Base-by-base conservation (phyloP, 2,113 vertebrate genomes). In the Mus pahari region DNA sequence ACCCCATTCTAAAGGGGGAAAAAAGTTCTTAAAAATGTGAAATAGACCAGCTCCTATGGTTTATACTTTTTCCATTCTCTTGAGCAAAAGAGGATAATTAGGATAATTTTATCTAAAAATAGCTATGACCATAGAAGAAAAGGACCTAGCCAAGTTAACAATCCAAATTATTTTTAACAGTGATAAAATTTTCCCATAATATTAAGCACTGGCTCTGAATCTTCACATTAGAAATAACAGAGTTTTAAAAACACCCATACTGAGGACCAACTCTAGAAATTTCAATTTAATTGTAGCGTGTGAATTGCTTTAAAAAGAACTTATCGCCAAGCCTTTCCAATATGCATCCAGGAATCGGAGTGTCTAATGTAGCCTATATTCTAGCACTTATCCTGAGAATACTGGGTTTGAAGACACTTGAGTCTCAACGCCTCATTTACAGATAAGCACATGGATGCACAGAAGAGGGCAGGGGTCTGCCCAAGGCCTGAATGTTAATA, bases 401-500 rank as follows among this genome's bases (percentile, higher is more conserved):
- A 4, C 73, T 81, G 48, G 55, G 74, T 26, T 48, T 88, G 48
- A 97, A 28, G 31, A 74, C 64, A 0, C 66, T 89, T 71, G 70
- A 53, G 75, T 81, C 92, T 48, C 82, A 62, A 93, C 73, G 10
- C 36, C 26, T 93, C 60, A 86, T 95, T 94, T 86, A 86, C 73
- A 82, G 71, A 84, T 74, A 91, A 92, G 73, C 66, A 95, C 92
- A 70, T 53, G 48, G 39, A 64, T 50, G 3, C 68, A 94, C 36
- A 58, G 60, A 91, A 88, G 45, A 31, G 31, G 8, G 48, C 88
- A 86, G 24, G 0, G 7, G 58, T 90, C 86, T 95, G 31, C 60
- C 62, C 50, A 78, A 89, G 74, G 81, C n/a, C 81, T 96, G 79
- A 55, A 28, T 92, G 84, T 89, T 97, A 93, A 95, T 97, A 78